Base-by-base conservation (phyloP, 2,888 invertebrate species). In the Philopedon plagiatum region DNA sequence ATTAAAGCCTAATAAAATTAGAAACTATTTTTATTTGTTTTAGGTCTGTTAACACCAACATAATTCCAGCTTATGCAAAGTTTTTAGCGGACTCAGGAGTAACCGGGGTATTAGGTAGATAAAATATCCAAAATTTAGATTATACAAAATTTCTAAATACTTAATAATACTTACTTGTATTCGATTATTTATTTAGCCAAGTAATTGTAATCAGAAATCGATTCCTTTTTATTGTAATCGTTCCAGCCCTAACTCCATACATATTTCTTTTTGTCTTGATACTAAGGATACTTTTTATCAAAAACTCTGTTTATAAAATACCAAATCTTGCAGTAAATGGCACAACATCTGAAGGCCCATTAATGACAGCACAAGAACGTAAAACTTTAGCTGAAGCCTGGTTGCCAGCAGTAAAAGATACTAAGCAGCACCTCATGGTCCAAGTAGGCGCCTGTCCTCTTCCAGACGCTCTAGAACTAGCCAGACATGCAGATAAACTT, bases 261-360 rank as follows among this genome's bases (percentile, higher is more conserved):
- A n/a, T n/a, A n/a, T n/a, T n/a, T n/a, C n/a, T n/a, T n/a, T n/a
- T n/a, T n/a, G n/a, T n/a, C n/a, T n/a, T n/a, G n/a, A n/a, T n/a
- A n/a, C n/a, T n/a, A n/a, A n/a, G n/a, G 26, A 26, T 26, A 26
- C 26, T 26, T 7, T 26, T n/a, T n/a, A n/a, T n/a, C n/a, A n/a
- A n/a, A n/a, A n/a, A n/a, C n/a, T n/a, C n/a, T n/a, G 29, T 1
- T 9, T 1, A 2, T 44, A 37, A 32, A 49, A 23, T 15, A 26
- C 7, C 21, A 64, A 7, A 41, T 56, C 8, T 75, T 75, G 78
- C 78, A 94, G 94, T 94, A 4, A 93, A 93, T 83, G 94, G 94
- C 11, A 93, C 94, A 0, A 90, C 90, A 21, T 94, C 94, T 0
- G 95, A 95, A 85, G 93, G 93, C 0, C 88, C 90, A 78, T 90